Base-by-base conservation (phyloP, 2,797 vertebrate genomes). In the Peromyscus nudipes region DNA sequence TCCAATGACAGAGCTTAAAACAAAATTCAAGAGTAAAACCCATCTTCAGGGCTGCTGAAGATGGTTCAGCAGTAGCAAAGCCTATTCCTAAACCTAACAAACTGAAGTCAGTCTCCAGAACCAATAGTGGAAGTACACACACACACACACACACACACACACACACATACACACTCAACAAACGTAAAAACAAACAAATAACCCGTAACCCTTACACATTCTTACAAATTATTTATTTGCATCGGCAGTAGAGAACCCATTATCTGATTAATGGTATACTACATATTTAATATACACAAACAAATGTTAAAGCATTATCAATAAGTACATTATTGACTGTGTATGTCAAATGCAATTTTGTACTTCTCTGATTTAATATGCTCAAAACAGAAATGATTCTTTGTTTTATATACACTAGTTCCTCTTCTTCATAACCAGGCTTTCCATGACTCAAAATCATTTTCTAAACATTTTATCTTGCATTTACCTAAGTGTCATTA, bases 381-480 rank as follows among this genome's bases (percentile, higher is more conserved):
- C 62, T 89, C 29, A 73, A 92, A 84, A 37, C 34, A 21, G 17
- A 92, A 82, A 12, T 84, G 46, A 88, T 21, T 71, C 19, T 62
- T 94, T 82, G 73, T 9, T 46, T 23, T 8, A 25, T 12, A 40
- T 17, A 57, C 0, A 29, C 23, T 83, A 60, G 37, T 52, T 21
- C 19, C 31, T 10, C 23, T 49, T 73, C 9, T 0, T 84, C 3
- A 16, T 12, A 55, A 57, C 16, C 0, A 82, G 17, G 5, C 13
- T 83, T 92, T n/a, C 67, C 17, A n/a, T 60, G n/a, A n/a, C 89
- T 97, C 27, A 83, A 14, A 43, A 60, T 89, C 1, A 86, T 25
- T 73, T 91, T 81, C 31, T 62, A 83, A 75, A 16, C 14, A 91
- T 57, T 46, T 55, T 52, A 40, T 79, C 5, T 87, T 75, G 67